A percentile compares a stretch with the other conserved stretches of the same genome.
These are phyloP conservation scores for Mesembrinibis cayennensis DNA, from an alignment of 2,113 vertebrate genomes.

Conservation along the genomic window DNA sequence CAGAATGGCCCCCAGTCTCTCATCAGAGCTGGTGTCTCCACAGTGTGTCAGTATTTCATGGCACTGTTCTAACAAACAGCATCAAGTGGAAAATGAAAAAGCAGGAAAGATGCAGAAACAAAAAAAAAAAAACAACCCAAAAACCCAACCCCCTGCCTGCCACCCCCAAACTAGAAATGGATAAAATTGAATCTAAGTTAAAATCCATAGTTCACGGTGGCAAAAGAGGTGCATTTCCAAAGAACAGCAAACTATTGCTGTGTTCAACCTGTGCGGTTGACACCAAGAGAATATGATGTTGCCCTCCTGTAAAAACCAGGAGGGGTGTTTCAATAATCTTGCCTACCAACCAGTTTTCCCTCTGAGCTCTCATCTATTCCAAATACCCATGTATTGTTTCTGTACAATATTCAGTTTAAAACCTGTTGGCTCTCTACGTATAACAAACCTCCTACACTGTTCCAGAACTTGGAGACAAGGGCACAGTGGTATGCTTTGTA, in stretches of 20 bases:
- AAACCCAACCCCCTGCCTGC: fast-evolving
- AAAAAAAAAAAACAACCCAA: neutral
- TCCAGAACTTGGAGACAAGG: neutral
- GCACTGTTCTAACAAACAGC: neutral
- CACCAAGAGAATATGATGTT: neutral
- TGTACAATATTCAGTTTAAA: neutral
- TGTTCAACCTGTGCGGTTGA: neutral
- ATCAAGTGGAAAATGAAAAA: neutral
- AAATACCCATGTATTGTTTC: neutral
- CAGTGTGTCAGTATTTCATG: neutral
- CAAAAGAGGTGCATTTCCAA: neutral
- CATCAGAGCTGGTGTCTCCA: neutral
- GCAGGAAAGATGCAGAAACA: neutral
- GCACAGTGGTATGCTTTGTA: neutral
- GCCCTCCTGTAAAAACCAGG: neutral
- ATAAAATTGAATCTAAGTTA: neutral
- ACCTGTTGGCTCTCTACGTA: neutral
- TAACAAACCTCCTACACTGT: neutral
- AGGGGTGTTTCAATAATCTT: neutral
- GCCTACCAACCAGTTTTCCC: neutral
- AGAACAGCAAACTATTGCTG: neutral
- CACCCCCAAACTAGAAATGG: neutral
- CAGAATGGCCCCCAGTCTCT: neutral
- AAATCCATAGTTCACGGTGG: neutral
- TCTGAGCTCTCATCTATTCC: neutral